Base-by-base conservation (phyloP, 2,888 invertebrate species). In the Polylopha cassiicola region DNA sequence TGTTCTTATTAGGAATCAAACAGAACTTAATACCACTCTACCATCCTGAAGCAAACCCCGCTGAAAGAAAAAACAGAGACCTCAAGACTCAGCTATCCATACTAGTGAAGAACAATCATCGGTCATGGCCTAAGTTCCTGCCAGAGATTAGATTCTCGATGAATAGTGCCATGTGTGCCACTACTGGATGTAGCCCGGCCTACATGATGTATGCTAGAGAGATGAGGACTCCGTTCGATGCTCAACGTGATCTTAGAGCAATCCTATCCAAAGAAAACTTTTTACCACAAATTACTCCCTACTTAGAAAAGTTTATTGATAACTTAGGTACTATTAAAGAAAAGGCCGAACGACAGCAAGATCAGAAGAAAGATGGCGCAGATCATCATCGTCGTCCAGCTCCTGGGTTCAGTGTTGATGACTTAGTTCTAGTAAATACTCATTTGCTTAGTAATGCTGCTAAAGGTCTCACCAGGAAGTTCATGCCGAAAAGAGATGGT, bases 21-120 rank as follows among this genome's bases (percentile, higher is more conserved):
- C 56, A 57, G 6, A 23, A 16, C 5, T 26, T 63, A 0, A 52
- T 51, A 2, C 62, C 66, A 0, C 30, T 61, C 0, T 67, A 70
- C 42, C 66, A 72, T 23, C 68, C 67, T 0, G 55, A 62, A 15
- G 55, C 61, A 0, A 68, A 68, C 24, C 67, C 62, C 0, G 64
- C 58, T 0, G 67, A 67, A 30, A 28, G 65, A 0, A 52, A 56
- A 18, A 64, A 62, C 30, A 43, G 73, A 0, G 61, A 63, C 3
- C 15, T 65, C 0, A 65, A 65, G 7, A 43, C 55, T 0, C 62
- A 57, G 20, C 32, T 63, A 1, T 51, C 52, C 0, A 55, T 65
- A 3, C 45, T 53, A 0, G 52, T 56, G 0, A 51, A 39, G 2
- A 21, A 23, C 0, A 37, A 61, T 0, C 64, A 64, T 33, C 9